Base-by-base conservation (phyloP, 2,113 vertebrate species). In the Grus americana region DNA sequence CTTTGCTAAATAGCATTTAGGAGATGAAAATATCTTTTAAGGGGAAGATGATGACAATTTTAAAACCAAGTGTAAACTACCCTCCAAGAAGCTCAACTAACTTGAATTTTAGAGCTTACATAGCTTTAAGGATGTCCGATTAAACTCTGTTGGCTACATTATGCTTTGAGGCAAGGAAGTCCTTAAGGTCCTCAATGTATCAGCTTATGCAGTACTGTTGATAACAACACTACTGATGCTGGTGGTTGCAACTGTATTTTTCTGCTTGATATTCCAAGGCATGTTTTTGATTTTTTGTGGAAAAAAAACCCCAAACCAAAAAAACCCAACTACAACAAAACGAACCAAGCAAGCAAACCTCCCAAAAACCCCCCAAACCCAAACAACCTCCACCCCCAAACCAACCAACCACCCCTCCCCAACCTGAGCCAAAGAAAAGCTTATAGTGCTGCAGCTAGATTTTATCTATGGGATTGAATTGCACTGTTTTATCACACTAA, bases 1-100 rank as follows among this genome's bases (percentile, higher is more conserved):
- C 44, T 91, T 92, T 61, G 50, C 67, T 87, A 76, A 92, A 23
- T 44, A 79, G 18, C 38, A 61, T 57, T 83, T 78, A 68, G 49
- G 61, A 94, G 44, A 74, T 36, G 20, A 91, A 92, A 85, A 46
- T 84, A 63, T 78, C 19, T 59, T 84, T 86, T 85, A 58, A 89
- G 16, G 17, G 44, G 30, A 67, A 71, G 38, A 65, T 27, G 17
- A 57, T 54, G 24, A 58, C 34, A n/a, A 30, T 85, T 91, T 46
- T 62, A 78, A 90, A 95, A 19, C 15, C 16, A 91, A 50, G 9
- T 24, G 8, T 54, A 93, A 90, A 79, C 85, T 72, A 29, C 4
- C 10, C 14, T 86, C 20, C 19, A 82, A 72, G 52, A 92, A 59
- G 17, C 17, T 87, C 17, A 79, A 79, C 32, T 93, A 92, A 71